Evolutionary conservation across 2,113 vertebrate species (phyloP), one percentile per base, ranked within the genome.

Genomic region (Lanius ludovicianus): DNA sequence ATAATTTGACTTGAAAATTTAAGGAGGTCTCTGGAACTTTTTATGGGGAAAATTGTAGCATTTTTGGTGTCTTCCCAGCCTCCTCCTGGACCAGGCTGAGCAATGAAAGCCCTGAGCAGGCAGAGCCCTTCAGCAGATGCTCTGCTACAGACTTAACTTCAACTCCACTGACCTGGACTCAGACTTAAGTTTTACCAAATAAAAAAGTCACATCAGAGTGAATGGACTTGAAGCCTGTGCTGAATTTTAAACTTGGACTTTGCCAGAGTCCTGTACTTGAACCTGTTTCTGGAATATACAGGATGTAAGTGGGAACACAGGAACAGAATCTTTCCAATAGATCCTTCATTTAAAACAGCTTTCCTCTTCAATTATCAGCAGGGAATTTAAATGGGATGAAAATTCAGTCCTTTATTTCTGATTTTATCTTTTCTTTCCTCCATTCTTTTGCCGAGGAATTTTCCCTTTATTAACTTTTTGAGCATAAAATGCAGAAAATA

Each of bases 301-400:
- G 68, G 47, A 49, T 27, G 7, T 78, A 46, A 81, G 5, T 84
- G 41, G 77, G 88, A 93, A 84, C 64, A 79, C 23, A 78, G 76
- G 47, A 93, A 74, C 22, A 69, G 63, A 84, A 64, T 52, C 64
- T 81, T 93, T 75, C 92, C 39, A 75, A n/a, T 42, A 81, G 76
- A 53, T 64, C 68, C 90, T 93, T 94, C 95, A 95, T 94, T 96
- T 95, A 86, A 97, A 94, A 49, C 79, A 94, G 95, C 93, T 96
- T 94, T 93, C 39, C 90, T 84, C 53, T 68, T 56, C 95, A 81
- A n/a, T 95, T 96, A 75, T 91, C 95, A 75, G 52, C 90, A 65
- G 52, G 71, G 83, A 73, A 28, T 93, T 95, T 81, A 84, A 81
- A 92, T 8, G 15, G 47, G 44, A 90, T 86, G 69, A 92, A 92